These are phyloP conservation scores for Microtus pennsylvanicus DNA, from an alignment of 2,113 vertebrate species.

Conservation along the genomic window DNA sequence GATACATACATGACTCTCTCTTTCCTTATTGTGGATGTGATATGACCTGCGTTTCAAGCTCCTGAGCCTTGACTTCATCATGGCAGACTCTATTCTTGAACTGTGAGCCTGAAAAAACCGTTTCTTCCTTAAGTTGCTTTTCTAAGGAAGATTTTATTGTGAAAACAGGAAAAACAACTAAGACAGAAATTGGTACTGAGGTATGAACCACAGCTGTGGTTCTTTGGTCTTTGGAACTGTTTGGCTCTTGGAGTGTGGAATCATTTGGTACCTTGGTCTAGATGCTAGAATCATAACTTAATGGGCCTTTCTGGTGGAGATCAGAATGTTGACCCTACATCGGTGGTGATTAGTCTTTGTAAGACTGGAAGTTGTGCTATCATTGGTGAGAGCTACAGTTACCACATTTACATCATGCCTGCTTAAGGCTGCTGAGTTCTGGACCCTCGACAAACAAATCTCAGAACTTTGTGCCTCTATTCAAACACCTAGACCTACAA, in stretches of 20 bases:
- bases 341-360: background rate
- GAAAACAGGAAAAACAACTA: background rate
- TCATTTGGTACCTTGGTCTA: background rate
- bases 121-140: background rate
- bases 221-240: background rate
- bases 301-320: no score
- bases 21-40: background rate
- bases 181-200: background rate
- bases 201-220: no score
- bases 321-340: background rate
- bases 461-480: background rate
- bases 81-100: background rate
- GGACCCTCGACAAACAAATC: background rate
- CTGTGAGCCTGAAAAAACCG: background rate
- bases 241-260: background rate
- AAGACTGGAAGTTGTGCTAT: background rate
- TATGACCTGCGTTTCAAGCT: background rate
- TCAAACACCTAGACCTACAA: background rate
- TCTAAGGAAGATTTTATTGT: background rate
- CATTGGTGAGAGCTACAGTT: background rate
- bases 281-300: background rate
- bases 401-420: background rate
- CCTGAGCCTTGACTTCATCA: background rate
- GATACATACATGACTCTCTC: background rate
- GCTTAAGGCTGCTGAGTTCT: background rate